A percentile compares a stretch with the other conserved stretches of the same genome.
Conservation (phyloP, 2,797 vertebrate species). For the Lateolabrax maculatus region DNA sequence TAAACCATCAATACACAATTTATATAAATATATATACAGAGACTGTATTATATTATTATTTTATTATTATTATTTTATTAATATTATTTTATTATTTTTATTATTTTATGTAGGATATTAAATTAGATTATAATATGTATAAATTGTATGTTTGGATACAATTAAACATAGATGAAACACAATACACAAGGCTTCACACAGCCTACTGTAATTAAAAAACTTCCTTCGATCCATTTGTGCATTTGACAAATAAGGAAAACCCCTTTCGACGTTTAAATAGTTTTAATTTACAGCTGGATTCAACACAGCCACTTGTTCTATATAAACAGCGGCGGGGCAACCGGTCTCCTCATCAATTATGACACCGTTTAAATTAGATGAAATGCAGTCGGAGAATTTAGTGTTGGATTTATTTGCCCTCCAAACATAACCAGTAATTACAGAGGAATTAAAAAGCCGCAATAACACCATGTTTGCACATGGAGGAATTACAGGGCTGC, state of each 20-base stretch:
- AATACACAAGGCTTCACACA: no score
- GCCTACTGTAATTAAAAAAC: background rate
- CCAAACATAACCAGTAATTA: constrained; percentile 67
- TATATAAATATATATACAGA: no score
- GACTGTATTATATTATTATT: no score
- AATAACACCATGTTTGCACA: constrained; percentile 54
- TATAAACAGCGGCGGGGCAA: constrained; percentile 43
- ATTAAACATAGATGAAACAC: background rate
- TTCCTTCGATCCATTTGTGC: constrained; percentile 13
- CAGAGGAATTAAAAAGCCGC: constrained; percentile 70
- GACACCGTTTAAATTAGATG: constrained; percentile 55
- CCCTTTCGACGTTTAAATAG: constrained; percentile 1
- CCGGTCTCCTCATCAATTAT: constrained; percentile 56
- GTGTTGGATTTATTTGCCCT: constrained; percentile 60
- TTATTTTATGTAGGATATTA: constrained; percentile 8
- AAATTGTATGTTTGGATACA: background rate
- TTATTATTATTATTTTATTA: constrained; percentile 20
- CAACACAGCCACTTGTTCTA: constrained; percentile 54
- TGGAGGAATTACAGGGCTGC: constrained; percentile 47
- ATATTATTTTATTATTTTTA: background rate
- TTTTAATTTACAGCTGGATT: constrained; percentile 49
- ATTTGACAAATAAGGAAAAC: constrained; percentile 24
- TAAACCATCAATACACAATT: background rate
- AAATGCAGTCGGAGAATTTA: constrained; percentile 38
- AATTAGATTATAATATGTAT: constrained; percentile 27